These are phyloP conservation scores for Cynodonichthys magdalenae DNA, from an alignment of 2,797 vertebrate species.

Conservation along the genomic window DNA sequence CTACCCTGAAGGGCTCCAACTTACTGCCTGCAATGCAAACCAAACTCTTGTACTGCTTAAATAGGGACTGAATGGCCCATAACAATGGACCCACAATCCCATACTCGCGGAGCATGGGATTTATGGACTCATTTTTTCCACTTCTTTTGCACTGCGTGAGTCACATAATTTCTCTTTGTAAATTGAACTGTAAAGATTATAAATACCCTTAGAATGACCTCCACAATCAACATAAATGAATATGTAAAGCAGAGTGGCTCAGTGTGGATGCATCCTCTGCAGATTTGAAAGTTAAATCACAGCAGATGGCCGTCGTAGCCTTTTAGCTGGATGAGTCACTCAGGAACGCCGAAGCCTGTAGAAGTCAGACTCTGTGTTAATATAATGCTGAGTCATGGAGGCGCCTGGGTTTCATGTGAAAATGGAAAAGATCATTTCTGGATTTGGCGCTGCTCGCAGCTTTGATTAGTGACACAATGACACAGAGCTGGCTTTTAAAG, in stretches of 20 bases:
- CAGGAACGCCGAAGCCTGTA: neutral
- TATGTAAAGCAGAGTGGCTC: neutral
- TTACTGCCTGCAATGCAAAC: too few relatives aligned
- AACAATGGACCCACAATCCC: too few relatives aligned
- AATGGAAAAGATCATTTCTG: neutral
- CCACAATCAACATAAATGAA: neutral
- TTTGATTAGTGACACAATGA: slow-evolving; percentile 1
- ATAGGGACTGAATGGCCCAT: too few relatives aligned
- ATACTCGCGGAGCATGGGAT: too few relatives aligned
- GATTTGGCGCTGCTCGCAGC: neutral
- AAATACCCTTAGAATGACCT: neutral
- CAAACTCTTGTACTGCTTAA: too few relatives aligned
- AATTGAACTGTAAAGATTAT: neutral
- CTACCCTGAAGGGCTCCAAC: too few relatives aligned
- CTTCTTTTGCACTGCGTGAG: too few relatives aligned
- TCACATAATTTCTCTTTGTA: neutral
- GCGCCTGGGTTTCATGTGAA: neutral
- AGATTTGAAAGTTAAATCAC: slow-evolving; percentile 1
- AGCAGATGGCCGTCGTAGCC: slow-evolving; percentile 14
- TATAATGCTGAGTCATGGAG: slow-evolving; percentile 12
- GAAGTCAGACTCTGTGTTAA: slow-evolving; percentile 1
- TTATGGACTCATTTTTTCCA: too few relatives aligned
- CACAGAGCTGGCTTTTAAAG: neutral
- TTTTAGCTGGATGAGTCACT: slow-evolving; percentile 15
- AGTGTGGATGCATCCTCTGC: neutral